Base-by-base conservation (phyloP, 2,888 invertebrate genomes). In the Drosophila multiciliata region DNA sequence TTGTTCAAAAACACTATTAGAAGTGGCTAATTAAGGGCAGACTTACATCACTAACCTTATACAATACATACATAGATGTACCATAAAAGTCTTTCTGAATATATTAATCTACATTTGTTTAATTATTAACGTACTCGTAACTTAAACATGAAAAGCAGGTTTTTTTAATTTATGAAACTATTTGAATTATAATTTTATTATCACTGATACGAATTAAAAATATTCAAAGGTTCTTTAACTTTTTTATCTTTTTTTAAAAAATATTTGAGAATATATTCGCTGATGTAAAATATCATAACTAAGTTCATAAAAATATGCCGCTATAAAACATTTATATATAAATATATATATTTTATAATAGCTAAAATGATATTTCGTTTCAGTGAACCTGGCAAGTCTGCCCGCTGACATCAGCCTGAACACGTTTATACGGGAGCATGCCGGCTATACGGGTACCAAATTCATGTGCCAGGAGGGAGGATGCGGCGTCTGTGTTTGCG, bases 401-500 rank as follows among this genome's bases (percentile, higher is more conserved):
- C 90, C 93, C 2, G 81, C 87, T 9, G 91, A 93, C 57, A 95
- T 94, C 5, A 93, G 94, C 1, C 92, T 96, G 20, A 95, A 95
- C 78, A 93, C 94, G 0, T 96, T 94, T 75, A 94, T 96, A 57
- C 93, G 96, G 7, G 93, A 95, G 7, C 91, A 94, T 88, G 94
- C 94, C 2, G 93, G 94, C 11, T 91, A 95, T 1, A 94, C 94
- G 32, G 96, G 95, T 17, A 96, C 96, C 0, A 96, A 96, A 83
- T 93, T 93, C 53, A 95, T 95, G 95, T 96, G 96, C 80, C 93
- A 94, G 40, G 96, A 96, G 89, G 96, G 96, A 35, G 96, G 96
- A 11, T 96, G 96, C 83, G 96, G 96, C 0, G 94, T 94, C 26
- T 96, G 95, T 74, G 93, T 94, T 4, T 94, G 94, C 49, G 92